These are phyloP conservation scores for Stigmatopora argus DNA, from an alignment of 2,113 vertebrate genomes.

Conservation along the genomic window DNA sequence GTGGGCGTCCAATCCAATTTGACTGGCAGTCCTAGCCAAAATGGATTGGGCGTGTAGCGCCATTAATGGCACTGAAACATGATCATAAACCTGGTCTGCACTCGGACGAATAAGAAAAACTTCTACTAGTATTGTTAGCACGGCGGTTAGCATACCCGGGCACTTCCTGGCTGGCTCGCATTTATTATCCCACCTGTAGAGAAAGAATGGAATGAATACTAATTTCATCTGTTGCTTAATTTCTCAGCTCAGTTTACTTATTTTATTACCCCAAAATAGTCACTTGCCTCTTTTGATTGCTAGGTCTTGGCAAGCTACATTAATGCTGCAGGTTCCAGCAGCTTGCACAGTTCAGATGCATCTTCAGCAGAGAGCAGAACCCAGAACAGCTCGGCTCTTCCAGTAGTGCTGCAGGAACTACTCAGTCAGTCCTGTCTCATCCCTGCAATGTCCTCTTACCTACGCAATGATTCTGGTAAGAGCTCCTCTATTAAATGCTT, in stretches of 20 bases:
- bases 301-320: slow-evolving; percentile 98
- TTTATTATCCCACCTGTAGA: too few relatives aligned
- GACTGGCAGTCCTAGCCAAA: too few relatives aligned
- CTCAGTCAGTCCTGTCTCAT: slow-evolving; percentile 97
- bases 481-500: neutral
- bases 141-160: too few relatives aligned
- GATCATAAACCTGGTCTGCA: too few relatives aligned
- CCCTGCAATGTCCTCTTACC: slow-evolving; percentile 96
- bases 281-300: neutral
- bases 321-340: slow-evolving; percentile 82
- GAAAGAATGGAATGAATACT: neutral
- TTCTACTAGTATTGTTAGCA: too few relatives aligned
- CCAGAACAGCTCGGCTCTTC: slow-evolving; percentile 87
- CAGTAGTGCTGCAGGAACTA: slow-evolving; percentile 86
- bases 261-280: too few relatives aligned
- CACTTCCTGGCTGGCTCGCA: too few relatives aligned
- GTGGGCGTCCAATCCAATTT: too few relatives aligned
- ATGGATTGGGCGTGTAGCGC: too few relatives aligned
- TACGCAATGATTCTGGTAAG: slow-evolving; percentile 93
- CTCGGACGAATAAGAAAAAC: too few relatives aligned
- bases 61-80: too few relatives aligned
- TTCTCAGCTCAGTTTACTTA: too few relatives aligned
- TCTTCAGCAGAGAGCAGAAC: slow-evolving; percentile 75
- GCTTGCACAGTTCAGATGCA: slow-evolving; percentile 73
- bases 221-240: neutral